Conservation (phyloP, 2,888 invertebrate genomes). For the Pachycephus smyrnensis region DNA sequence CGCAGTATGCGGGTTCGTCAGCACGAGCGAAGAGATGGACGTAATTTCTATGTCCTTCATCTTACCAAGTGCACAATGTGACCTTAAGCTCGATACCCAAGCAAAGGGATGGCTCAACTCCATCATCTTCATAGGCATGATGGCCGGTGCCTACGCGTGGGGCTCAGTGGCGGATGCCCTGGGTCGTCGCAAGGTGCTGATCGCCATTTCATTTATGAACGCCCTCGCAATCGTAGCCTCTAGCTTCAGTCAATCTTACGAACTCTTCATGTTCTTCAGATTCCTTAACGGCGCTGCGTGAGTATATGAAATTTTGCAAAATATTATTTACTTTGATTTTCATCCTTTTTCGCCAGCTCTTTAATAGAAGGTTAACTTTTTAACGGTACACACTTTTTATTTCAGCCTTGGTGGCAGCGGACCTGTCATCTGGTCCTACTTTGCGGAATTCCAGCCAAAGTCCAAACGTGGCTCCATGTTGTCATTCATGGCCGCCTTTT, state of each 20-base stretch:
- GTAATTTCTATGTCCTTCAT: slow-evolving; percentile 96
- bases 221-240: slow-evolving; percentile 91
- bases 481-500: slow-evolving; percentile 94
- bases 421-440: slow-evolving; percentile 96
- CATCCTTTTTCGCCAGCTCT: neutral
- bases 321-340: too few species aligned
- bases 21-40: slow-evolving; percentile 96
- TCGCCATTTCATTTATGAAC: slow-evolving; percentile 91
- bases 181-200: slow-evolving; percentile 88
- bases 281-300: slow-evolving; percentile 95
- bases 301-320: slow-evolving; percentile 67
- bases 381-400: slow-evolving; percentile 30
- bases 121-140: slow-evolving; percentile 90
- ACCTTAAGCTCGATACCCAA: slow-evolving; percentile 85
- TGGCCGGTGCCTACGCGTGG: slow-evolving; percentile 94
- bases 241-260: slow-evolving; percentile 89
- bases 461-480: slow-evolving; percentile 91
- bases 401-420: slow-evolving; percentile 87
- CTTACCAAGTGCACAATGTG: slow-evolving; percentile 92
- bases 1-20: slow-evolving; percentile 93
- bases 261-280: slow-evolving; percentile 89
- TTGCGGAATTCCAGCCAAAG: slow-evolving; percentile 94
- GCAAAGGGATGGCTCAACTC: slow-evolving; percentile 88
- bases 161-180: slow-evolving; percentile 90
- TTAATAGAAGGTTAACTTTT: too few species aligned